A percentile compares a stretch with the other conserved stretches of the same genome.
These are phyloP conservation scores for Cheirogaleus medius DNA, from an alignment of 2,113 vertebrate genomes.

Conservation along the genomic window DNA sequence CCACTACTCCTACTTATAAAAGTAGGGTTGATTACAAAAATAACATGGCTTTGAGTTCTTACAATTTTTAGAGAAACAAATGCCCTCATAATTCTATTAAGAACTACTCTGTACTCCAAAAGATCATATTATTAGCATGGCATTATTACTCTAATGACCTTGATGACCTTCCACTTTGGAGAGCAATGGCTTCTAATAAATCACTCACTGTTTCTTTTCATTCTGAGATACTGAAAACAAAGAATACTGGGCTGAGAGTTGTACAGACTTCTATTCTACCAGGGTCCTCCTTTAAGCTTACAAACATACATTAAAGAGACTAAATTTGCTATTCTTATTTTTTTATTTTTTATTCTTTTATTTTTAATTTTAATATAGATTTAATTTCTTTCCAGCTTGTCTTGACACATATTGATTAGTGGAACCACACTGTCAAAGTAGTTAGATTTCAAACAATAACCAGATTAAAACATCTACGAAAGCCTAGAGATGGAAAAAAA, in stretches of 20 bases:
- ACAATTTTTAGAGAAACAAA: background rate
- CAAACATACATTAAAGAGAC: background rate
- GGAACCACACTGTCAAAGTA: background rate
- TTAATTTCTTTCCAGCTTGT: no score
- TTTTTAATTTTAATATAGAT: no score
- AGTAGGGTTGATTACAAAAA: background rate
- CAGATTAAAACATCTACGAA: constrained; percentile 19
- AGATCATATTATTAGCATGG: background rate
- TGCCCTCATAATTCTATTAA: background rate
- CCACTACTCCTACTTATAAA: background rate
- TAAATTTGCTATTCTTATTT: background rate
- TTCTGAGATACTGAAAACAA: background rate
- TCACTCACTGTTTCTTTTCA: background rate
- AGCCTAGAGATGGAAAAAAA: background rate
- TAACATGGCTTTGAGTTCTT: background rate
- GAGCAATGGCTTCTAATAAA: background rate
- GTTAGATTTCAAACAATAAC: constrained; percentile 38
- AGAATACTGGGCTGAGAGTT: background rate
- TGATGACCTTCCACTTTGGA: background rate
- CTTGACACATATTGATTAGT: background rate
- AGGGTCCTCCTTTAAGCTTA: background rate
- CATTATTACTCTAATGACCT: constrained; percentile 11
- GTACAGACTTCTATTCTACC: background rate
- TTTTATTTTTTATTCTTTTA: no score
- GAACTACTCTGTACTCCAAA: background rate